Conservation (phyloP, 2,888 invertebrate species). For the Stictocephala bisonia region DNA sequence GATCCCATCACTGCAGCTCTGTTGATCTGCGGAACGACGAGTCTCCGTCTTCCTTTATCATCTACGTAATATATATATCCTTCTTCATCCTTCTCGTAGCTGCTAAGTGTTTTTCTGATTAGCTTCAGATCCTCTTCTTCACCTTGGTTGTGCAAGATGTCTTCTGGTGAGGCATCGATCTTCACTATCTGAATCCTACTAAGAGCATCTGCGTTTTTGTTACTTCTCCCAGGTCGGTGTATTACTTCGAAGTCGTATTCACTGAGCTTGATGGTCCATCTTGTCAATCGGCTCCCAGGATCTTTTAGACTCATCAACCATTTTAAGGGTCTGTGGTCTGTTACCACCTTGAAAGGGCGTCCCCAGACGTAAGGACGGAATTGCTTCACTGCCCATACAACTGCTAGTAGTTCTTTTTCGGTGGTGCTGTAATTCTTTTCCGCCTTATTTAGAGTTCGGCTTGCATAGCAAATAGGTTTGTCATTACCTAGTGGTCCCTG, state of each 20-base stretch:
- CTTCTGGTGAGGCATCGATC: not conserved
- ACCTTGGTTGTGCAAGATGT: not conserved
- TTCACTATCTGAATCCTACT: not conserved
- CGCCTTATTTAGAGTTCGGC: slow-evolving; percentile 32
- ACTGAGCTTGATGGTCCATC: slow-evolving; percentile 15
- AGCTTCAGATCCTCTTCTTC: not conserved
- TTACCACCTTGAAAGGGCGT: slow-evolving; percentile 11
- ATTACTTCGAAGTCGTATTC: slow-evolving; percentile 18
- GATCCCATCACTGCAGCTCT: slow-evolving; percentile 43
- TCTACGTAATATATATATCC: not conserved
- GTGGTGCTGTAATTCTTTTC: slow-evolving; percentile 43
- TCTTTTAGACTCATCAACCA: slow-evolving; percentile 22
- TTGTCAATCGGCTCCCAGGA: not conserved
- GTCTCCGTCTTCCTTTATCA: not conserved
- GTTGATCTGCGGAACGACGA: too few relatives aligned
- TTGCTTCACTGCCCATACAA: slow-evolving; percentile 33
- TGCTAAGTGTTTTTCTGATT: not conserved
- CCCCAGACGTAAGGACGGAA: slow-evolving; percentile 34
- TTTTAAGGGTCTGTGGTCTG: slow-evolving; percentile 28
- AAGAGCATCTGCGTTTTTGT: not conserved
- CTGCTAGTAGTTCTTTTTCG: slow-evolving; percentile 35
- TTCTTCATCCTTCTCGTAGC: not conserved
- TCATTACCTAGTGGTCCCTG: slow-evolving; percentile 17
- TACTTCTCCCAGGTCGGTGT: not conserved
- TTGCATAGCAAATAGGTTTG: slow-evolving; percentile 35